These are phyloP conservation scores for Blastobasis lacticolella DNA, from an alignment of 2,888 invertebrate genomes.

Conservation along the genomic window DNA sequence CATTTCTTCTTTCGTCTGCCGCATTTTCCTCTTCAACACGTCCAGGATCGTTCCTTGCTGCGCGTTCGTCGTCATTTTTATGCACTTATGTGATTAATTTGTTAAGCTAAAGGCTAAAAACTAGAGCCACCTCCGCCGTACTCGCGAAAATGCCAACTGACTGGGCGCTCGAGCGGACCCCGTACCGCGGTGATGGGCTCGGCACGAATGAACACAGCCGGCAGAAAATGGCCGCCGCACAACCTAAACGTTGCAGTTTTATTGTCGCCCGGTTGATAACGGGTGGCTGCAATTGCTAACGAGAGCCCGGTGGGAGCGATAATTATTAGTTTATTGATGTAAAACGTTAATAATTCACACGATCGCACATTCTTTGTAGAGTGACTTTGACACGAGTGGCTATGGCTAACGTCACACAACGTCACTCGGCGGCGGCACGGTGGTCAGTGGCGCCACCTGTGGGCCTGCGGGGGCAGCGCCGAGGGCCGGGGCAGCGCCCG, in stretches of 20 bases:
- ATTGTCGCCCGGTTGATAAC: conserved; percentile 43
- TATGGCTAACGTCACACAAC: too few species aligned
- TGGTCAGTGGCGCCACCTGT: conserved; percentile 61
- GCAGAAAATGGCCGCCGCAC: conserved; percentile 71
- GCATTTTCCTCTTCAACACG: conserved; percentile 99
- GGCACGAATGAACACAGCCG: conserved; percentile 70
- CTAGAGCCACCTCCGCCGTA: conserved; percentile 68
- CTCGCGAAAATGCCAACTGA: conserved; percentile 75
- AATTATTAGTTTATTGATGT: conserved; percentile 27
- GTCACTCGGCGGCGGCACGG: too few species aligned
- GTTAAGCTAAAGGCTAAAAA: conserved; percentile 57
- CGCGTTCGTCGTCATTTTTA: conserved; percentile 89
- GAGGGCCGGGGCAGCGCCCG: conserved; percentile 44
- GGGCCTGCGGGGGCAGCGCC: conserved; percentile 35
- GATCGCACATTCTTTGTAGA: conserved; percentile 37
- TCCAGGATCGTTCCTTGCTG: conserved; percentile 95
- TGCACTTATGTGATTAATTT: conserved; percentile 57
- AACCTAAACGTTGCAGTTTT: conserved; percentile 52
- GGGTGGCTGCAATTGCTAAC: not conserved
- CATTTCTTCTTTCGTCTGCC: conserved; percentile 98
- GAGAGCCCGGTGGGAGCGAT: conserved; percentile 13
- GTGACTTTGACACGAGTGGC: conserved; percentile 45
- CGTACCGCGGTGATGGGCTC: conserved; percentile 68
- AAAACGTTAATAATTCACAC: conserved; percentile 33
- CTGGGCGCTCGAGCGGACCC: conserved; percentile 56